These are phyloP conservation scores for Diceros bicornis DNA, from an alignment of 2,797 vertebrate genomes.

Conservation along the genomic window DNA sequence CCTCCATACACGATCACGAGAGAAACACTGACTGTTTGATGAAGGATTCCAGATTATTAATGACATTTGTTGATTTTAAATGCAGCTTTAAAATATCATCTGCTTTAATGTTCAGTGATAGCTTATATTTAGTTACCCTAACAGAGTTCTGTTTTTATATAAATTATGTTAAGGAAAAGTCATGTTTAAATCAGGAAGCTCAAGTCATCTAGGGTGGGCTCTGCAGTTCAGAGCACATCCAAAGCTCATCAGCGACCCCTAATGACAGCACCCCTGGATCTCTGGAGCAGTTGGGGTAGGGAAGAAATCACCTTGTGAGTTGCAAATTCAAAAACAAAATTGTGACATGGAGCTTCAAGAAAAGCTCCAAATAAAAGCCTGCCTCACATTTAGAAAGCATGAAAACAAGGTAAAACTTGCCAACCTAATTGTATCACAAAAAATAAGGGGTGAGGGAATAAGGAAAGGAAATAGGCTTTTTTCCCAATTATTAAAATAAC, in stretches of 20 bases:
- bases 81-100: not conserved
- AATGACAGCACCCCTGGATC: not conserved
- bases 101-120: not conserved
- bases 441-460: not conserved
- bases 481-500: conserved; percentile 52
- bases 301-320: not conserved
- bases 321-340: not conserved
- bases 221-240: too few relatives aligned
- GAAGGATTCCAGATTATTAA: conserved; percentile 13
- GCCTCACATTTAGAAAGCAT: not conserved
- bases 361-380: not conserved
- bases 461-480: conserved; percentile 4
- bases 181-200: not conserved
- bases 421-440: conserved; percentile 47
- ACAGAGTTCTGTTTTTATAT: conserved; percentile 28
- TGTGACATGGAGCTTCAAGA: not conserved
- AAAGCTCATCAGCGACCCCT: conserved; percentile 39
- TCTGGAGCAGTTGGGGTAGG: not conserved
- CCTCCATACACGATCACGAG: not conserved
- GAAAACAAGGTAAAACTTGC: not conserved
- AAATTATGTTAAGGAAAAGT: not conserved
- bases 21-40: not conserved
- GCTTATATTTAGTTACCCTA: not conserved
- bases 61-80: conserved; percentile 21
- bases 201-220: not conserved